These are phyloP conservation scores for Lipotes vexillifer DNA, from an alignment of 2,113 vertebrate species.

Conservation along the genomic window DNA sequence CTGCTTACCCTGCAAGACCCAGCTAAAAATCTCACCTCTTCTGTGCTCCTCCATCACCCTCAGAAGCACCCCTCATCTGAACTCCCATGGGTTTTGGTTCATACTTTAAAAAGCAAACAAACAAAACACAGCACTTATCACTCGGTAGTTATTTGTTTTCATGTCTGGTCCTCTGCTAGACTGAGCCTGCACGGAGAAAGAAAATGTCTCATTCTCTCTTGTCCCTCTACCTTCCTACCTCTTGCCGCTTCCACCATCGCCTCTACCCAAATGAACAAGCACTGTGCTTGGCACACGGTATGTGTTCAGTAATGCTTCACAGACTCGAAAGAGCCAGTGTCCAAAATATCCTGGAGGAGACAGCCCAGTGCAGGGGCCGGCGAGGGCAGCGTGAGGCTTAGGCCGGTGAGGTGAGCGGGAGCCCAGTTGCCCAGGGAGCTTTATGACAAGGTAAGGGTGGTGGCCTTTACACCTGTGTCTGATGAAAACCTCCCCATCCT, in stretches of 20 bases:
- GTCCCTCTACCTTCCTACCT: background rate
- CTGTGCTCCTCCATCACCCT: background rate
- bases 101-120: slow-evolving; percentile 3
- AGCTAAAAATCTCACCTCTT: background rate
- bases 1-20: background rate
- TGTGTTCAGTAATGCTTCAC: background rate
- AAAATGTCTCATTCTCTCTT: background rate
- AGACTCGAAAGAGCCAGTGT: background rate
- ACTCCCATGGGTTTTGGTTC: background rate
- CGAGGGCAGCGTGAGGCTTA: background rate
- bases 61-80: background rate
- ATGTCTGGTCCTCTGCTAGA: background rate
- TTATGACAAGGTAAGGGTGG: background rate
- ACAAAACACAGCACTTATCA: background rate
- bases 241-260: background rate
- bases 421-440: background rate
- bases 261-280: background rate
- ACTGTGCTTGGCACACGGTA: background rate
- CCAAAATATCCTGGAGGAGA: background rate
- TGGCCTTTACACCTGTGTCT: background rate
- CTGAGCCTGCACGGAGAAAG: background rate
- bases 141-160: slow-evolving; percentile 11
- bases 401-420: background rate
- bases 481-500: background rate
- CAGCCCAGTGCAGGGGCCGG: background rate